A percentile compares a stretch with the other conserved stretches of the same genome.
Conservation (phyloP, 2,797 vertebrate species). For the Allobates femoralis region DNA sequence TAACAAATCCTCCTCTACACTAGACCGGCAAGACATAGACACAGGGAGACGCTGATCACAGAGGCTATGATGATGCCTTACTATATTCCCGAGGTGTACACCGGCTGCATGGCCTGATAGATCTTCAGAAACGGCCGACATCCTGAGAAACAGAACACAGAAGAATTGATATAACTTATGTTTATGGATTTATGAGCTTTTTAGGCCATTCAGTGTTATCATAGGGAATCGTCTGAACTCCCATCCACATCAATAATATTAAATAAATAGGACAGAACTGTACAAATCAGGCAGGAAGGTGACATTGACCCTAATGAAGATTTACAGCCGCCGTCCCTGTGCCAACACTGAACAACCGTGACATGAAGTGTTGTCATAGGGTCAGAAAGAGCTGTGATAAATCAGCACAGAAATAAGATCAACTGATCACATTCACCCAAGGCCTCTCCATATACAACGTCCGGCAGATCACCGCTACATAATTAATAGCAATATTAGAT, state of each 20-base stretch:
- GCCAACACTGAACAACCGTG: background rate
- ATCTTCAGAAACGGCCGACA: constrained; percentile 97
- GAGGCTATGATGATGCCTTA: constrained; percentile 72
- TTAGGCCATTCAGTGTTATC: background rate
- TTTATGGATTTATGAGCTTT: background rate
- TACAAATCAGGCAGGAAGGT: no score
- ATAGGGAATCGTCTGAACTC: background rate
- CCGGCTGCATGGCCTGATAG: constrained; percentile 98
- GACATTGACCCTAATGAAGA: background rate
- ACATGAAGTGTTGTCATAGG: background rate
- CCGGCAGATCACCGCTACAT: no score
- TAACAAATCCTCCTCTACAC: no score
- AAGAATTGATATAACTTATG: background rate
- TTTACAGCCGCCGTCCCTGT: background rate
- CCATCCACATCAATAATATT: background rate
- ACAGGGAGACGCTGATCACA: no score
- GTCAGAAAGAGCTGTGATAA: no score
- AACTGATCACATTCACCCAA: no score
- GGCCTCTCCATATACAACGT: no score
- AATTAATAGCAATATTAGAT: no score
- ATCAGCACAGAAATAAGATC: no score
- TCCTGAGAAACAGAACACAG: constrained; percentile 74
- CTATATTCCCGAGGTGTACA: constrained; percentile 99
- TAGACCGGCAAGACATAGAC: no score
- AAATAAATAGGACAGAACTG: no score